A percentile compares a stretch with the other conserved stretches of the same genome.
These are phyloP conservation scores for Mobula hypostoma DNA, from an alignment of 2,113 vertebrate genomes.

Conservation along the genomic window DNA sequence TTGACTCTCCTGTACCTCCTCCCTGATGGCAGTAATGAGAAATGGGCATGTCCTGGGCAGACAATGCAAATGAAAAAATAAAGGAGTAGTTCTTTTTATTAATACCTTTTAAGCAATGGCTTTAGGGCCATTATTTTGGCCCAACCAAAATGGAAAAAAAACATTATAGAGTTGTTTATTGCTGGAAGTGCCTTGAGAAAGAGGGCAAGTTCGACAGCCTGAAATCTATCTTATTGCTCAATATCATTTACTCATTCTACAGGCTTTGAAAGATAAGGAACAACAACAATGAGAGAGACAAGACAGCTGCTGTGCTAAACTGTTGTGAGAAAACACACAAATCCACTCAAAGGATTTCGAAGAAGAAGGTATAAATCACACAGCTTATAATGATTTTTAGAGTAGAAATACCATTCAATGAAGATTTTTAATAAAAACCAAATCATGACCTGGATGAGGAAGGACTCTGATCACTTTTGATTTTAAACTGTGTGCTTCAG, in stretches of 20 bases:
- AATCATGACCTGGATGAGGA: background rate
- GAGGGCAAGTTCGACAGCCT: background rate
- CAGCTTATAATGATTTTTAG: background rate
- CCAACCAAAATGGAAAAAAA: background rate
- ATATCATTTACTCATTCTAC: background rate
- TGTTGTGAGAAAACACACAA: background rate
- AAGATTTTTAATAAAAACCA: background rate
- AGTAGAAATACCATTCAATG: background rate
- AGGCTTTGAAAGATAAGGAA: background rate
- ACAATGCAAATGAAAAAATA: background rate
- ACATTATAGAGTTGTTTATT: background rate
- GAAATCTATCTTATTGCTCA: background rate
- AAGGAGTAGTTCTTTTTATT: background rate
- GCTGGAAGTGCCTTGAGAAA: background rate
- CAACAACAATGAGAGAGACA: background rate
- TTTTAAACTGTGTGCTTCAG: background rate
- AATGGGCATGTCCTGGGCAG: background rate
- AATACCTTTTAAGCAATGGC: background rate
- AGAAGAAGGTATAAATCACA: background rate
- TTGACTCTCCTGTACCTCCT: too few species aligned
- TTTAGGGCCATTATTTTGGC: background rate
- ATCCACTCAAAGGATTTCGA: background rate
- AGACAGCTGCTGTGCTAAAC: background rate
- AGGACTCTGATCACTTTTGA: background rate
- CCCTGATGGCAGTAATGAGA: too few species aligned